Evolutionary conservation across 2,888 invertebrate genomes (phyloP).

Genomic region (Acronicta aceris): DNA sequence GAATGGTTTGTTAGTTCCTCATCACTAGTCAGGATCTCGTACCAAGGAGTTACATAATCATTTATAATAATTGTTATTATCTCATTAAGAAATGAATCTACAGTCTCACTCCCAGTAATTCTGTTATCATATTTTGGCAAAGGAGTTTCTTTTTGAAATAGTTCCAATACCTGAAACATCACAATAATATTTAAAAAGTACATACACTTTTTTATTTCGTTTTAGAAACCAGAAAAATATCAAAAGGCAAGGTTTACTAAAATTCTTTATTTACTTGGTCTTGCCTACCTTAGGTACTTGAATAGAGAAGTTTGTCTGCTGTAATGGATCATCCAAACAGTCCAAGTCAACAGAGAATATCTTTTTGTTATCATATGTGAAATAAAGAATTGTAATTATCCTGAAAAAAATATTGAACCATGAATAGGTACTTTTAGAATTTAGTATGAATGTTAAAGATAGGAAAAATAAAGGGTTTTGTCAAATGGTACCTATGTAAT

Average conservation of each 20-base stretch:
- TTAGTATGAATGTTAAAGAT: too few species aligned
- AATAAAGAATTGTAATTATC: constrained; percentile 77
- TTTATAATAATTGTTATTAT: constrained; percentile 94
- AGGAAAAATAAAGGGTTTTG: too few species aligned
- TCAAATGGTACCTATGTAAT: too few species aligned
- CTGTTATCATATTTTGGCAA: constrained; percentile 85
- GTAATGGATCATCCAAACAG: constrained; percentile 83
- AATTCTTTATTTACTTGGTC: not conserved
- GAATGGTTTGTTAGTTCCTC: constrained; percentile 92
- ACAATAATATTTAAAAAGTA: too few species aligned
- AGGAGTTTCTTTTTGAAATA: constrained; percentile 70
- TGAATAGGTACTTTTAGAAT: not conserved
- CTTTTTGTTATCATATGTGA: constrained; percentile 79
- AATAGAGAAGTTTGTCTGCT: constrained; percentile 81
- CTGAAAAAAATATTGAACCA: constrained; percentile 67
- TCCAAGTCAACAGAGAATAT: constrained; percentile 80
- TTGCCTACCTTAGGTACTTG: constrained; percentile 77
- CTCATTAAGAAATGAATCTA: constrained; percentile 96
- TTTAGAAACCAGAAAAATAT: not conserved
- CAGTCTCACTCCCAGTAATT: constrained; percentile 95
- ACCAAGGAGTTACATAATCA: constrained; percentile 95
- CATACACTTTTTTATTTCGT: too few species aligned
- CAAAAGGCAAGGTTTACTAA: not conserved
- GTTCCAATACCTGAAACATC: constrained; percentile 74
- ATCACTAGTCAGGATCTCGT: constrained; percentile 91